phyloP scores from a whole-genome alignment of 2,888 invertebrate species.

The Empis livida region DNA sequence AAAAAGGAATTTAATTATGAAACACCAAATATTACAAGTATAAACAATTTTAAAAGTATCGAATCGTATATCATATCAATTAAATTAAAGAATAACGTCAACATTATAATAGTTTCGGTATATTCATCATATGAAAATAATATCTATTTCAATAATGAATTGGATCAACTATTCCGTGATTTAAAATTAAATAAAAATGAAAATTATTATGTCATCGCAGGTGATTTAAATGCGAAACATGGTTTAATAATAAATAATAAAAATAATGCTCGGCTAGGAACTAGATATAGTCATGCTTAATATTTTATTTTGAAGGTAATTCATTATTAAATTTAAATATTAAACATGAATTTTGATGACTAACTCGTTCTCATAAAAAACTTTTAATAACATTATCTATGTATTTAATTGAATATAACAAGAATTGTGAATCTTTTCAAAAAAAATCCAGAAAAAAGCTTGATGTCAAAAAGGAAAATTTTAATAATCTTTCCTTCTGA shows the following conservation, averaged over 20 bases:
- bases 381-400: too few species aligned
- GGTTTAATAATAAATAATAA: not conserved
- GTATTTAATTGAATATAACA: too few species aligned
- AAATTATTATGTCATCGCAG: too few species aligned
- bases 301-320: too few species aligned
- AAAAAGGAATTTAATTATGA: not conserved
- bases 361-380: too few species aligned
- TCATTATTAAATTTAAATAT: too few species aligned
- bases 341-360: too few species aligned
- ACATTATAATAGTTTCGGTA: not conserved
- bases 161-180: slow-evolving; percentile 1
- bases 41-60: not conserved
- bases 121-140: not conserved
- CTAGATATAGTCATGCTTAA: too few species aligned
- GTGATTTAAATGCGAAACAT: slow-evolving; percentile 3
- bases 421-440: too few species aligned
- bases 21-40: not conserved
- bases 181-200: not conserved
- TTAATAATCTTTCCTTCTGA: too few species aligned
- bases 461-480: too few species aligned
- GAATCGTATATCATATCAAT: not conserved
- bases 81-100: not conserved
- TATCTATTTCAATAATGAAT: slow-evolving; percentile 1
- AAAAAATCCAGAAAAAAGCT: too few species aligned
- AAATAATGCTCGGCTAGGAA: not conserved